phyloP scores from a whole-genome alignment of 2,113 vertebrate genomes.

The Capricornis sumatraensis region DNA sequence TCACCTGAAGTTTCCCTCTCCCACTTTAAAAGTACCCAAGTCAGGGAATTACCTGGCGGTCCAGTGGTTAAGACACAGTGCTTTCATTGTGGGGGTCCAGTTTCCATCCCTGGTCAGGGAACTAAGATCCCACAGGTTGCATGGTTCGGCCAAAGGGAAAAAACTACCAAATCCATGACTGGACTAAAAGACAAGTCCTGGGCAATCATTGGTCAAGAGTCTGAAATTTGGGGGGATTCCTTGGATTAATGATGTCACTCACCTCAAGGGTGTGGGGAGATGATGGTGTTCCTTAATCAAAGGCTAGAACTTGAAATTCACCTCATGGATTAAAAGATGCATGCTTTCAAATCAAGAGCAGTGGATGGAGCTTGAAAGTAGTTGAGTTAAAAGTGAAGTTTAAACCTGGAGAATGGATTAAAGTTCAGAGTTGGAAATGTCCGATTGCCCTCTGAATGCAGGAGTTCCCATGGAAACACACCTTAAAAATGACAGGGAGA shows the following conservation, averaged over 20 bases:
- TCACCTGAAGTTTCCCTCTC: background rate
- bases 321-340: background rate
- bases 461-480: background rate
- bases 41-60: background rate
- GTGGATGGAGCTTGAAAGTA: background rate
- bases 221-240: background rate
- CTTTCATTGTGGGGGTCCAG: background rate
- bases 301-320: background rate
- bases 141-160: background rate
- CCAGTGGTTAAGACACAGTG: background rate
- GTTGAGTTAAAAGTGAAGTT: background rate
- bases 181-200: background rate
- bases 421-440: background rate
- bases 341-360: background rate
- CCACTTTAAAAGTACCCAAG: background rate
- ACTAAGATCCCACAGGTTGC: background rate
- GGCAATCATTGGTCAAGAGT: background rate
- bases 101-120: background rate
- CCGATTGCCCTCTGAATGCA: background rate
- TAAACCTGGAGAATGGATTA: background rate
- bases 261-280: background rate
- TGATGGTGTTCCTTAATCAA: background rate
- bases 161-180: background rate
- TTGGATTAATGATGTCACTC: background rate
- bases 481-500: background rate